phyloP scores from a whole-genome alignment of 2,797 vertebrate genomes.

The Danio kyathit region DNA sequence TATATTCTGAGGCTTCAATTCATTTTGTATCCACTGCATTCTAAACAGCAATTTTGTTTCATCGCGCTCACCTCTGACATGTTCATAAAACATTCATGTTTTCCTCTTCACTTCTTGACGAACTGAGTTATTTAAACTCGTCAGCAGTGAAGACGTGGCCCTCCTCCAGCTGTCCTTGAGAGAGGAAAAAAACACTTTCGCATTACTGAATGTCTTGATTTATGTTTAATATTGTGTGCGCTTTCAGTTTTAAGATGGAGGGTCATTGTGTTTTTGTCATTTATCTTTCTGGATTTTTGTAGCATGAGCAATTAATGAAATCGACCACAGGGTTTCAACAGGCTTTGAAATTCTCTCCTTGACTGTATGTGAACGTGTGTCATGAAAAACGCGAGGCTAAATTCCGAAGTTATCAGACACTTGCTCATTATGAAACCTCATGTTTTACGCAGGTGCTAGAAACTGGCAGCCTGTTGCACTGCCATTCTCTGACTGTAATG shows the following conservation, averaged over 20 bases:
- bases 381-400: background rate
- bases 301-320: background rate
- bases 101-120: slow-evolving; percentile 21
- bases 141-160: background rate
- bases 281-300: background rate
- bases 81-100: slow-evolving; percentile 45
- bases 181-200: background rate
- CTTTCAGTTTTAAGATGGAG: background rate
- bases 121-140: slow-evolving; percentile 38
- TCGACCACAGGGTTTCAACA: background rate
- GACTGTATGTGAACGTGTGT: background rate
- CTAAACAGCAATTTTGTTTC: slow-evolving; percentile 16
- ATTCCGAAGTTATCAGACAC: slow-evolving; percentile 23
- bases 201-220: background rate
- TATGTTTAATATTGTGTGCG: background rate
- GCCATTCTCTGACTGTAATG: slow-evolving; percentile 36
- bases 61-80: slow-evolving; percentile 24
- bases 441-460: slow-evolving; percentile 48
- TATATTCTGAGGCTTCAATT: background rate
- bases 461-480: slow-evolving; percentile 11
- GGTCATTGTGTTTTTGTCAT: background rate
- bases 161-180: slow-evolving; percentile 33
- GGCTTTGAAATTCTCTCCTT: background rate
- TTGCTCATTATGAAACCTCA: slow-evolving; percentile 33
- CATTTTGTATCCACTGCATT: background rate